Evolutionary conservation across 2,797 vertebrate genomes (phyloP), one percentile per base, ranked within the genome.

Genomic region (Acipenser transmontanus): DNA sequence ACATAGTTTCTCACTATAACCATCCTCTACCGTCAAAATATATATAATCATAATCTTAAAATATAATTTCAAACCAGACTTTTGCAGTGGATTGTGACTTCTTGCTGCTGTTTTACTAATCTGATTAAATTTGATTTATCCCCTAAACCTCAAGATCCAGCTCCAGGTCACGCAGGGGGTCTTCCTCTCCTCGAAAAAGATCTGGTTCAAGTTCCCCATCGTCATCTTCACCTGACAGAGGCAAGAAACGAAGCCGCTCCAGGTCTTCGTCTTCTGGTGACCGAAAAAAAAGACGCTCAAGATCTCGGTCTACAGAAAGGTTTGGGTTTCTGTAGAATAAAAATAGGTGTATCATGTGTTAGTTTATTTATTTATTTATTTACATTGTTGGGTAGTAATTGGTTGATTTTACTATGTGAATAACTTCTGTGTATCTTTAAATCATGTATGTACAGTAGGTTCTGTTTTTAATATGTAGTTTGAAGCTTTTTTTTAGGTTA

Each of bases 251-350:
- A 79, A 98, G 96, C 84, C 95, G 92, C 80, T 99, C 97, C 90
- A 93, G 95, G 90, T 98, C 89, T 48, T 88, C 96, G 76, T 98
- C 97, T 78, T 91, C 95, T 88, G 94, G 88, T 89, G 95, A 92
- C 87, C 91, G 92, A 86, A 99, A 98, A 93, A 95, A 98, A 93
- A 96, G 89, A 86, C 94, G 96, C 78, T 92, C 95, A 88, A 92
- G 95, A 95, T 98, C 97, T 82, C 95, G 82, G 92, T 98, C 96
- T 92, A 96, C 96, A 86, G 96, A 99, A 97, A 99, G 97, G 97
- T 99, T 99, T 99, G 97, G 97, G 97, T 98, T 98, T 95, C 90
- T 94, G 96, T 96, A 95, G 97, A 91, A 95, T 95, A 95, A 93
- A 88, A 92, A 89, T 90, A 89, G 34, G 34, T 34, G 34, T 34